Evolutionary conservation across 2,797 vertebrate genomes (phyloP).

Genomic region (Galagoides demidoff): DNA sequence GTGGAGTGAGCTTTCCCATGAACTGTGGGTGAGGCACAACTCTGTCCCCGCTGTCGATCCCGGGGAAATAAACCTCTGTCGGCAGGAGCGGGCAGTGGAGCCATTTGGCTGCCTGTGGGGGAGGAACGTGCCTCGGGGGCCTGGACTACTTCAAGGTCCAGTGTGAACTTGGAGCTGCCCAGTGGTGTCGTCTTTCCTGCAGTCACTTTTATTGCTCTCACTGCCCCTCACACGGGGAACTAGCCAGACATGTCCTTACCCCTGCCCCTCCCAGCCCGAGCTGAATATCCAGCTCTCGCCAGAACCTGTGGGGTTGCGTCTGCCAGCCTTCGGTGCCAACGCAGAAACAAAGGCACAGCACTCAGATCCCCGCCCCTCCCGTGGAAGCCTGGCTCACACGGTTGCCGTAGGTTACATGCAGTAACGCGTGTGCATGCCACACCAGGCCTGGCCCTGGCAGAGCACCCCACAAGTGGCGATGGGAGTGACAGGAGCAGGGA

Average conservation of each 20-base stretch:
- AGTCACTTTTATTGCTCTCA: conserved; percentile 76
- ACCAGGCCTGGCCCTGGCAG: not conserved
- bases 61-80: not conserved
- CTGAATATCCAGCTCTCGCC: not conserved
- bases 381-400: accelerated
- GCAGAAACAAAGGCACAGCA: not conserved
- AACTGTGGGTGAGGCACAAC: accelerated
- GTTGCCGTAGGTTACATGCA: not conserved
- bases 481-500: no score
- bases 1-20: not conserved
- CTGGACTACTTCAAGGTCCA: conserved; percentile 77
- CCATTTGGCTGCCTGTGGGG: conserved; percentile 59
- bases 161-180: conserved; percentile 76
- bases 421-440: no score
- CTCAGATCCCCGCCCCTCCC: not conserved
- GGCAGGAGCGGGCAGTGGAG: conserved; percentile 51
- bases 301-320: conserved; percentile 19
- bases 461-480: not conserved
- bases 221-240: conserved; percentile 76
- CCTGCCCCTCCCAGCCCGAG: not conserved
- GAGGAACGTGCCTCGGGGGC: conserved; percentile 38
- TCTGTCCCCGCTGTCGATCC: no score
- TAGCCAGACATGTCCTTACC: conserved; percentile 78
- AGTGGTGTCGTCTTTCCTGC: conserved; percentile 76
- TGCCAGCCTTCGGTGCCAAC: not conserved